A percentile compares a stretch with the other conserved stretches of the same genome.
These are phyloP conservation scores for Grammomys surdaster DNA, from an alignment of 2,113 vertebrate species.

Conservation along the genomic window DNA sequence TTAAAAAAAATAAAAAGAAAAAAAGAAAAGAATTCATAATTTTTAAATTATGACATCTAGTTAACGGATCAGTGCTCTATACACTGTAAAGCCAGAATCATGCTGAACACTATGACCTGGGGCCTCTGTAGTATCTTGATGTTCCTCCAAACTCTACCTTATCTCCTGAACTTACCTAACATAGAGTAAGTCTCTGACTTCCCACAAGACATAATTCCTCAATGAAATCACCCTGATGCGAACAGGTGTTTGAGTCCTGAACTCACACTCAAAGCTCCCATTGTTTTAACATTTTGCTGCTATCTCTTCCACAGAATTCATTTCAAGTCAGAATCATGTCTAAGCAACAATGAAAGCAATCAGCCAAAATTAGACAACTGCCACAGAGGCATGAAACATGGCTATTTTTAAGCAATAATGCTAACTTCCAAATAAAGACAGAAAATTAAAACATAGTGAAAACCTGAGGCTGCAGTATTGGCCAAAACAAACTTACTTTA, in stretches of 20 bases:
- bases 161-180: not conserved
- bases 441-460: constrained; percentile 3
- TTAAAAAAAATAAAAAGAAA: not conserved
- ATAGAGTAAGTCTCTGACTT: not conserved
- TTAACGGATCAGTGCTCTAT: not conserved
- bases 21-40: not conserved
- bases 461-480: not conserved
- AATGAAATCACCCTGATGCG: constrained; percentile 7
- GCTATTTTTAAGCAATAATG: constrained; percentile 64
- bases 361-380: constrained; percentile 19
- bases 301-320: not conserved
- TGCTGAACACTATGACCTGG: not conserved
- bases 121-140: not conserved
- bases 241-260: not conserved
- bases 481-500: constrained; percentile 53
- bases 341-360: not conserved
- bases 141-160: not conserved
- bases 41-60: not conserved
- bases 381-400: not conserved
- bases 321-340: constrained; percentile 11
- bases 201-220: not conserved
- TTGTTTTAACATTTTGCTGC: not conserved
- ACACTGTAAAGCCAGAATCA: not conserved
- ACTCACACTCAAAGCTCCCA: not conserved
- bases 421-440: constrained; percentile 49